phyloP scores from a whole-genome alignment of 2,113 vertebrate genomes.

The Seriola aureovittata region DNA sequence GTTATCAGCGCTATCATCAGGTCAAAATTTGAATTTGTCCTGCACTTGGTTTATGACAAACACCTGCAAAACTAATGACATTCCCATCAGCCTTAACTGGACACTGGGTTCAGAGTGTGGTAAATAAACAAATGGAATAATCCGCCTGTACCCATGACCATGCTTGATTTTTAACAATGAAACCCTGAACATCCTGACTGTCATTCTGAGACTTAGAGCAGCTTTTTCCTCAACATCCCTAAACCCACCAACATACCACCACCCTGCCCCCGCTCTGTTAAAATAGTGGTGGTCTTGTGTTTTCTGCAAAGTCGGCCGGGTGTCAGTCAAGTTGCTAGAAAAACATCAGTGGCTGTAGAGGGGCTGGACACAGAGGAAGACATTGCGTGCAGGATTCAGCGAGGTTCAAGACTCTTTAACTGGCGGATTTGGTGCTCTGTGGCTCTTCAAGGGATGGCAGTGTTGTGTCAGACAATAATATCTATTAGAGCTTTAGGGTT shows the following conservation, averaged over 20 bases:
- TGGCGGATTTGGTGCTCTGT: not conserved
- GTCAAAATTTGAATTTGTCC: not conserved
- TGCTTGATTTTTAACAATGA: not conserved
- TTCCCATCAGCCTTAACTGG: not conserved
- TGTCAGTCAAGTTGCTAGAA: constrained; percentile 50
- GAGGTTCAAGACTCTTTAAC: not conserved
- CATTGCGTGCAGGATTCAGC: constrained; percentile 46
- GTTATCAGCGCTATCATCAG: not conserved
- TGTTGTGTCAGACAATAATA: constrained; percentile 15
- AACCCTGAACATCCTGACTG: constrained; percentile 55
- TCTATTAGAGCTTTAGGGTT: not conserved
- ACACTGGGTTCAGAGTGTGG: not conserved
- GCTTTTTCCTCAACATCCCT: constrained; percentile 57
- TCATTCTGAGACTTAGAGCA: constrained; percentile 53
- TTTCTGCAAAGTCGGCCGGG: constrained; percentile 41
- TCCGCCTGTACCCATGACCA: not conserved
- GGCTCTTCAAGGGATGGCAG: constrained; percentile 1
- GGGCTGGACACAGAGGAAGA: constrained; percentile 57
- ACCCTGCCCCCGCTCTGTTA: not conserved
- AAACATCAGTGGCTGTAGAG: constrained; percentile 50
- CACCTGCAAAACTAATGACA: not conserved
- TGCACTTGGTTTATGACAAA: no score
- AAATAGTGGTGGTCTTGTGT: constrained; percentile 12
- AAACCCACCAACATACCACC: not conserved
- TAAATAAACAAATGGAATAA: not conserved